Base-by-base conservation (phyloP, 37 sponge, comb jelly and placozoan species). In the Spongilla lacustris region DNA sequence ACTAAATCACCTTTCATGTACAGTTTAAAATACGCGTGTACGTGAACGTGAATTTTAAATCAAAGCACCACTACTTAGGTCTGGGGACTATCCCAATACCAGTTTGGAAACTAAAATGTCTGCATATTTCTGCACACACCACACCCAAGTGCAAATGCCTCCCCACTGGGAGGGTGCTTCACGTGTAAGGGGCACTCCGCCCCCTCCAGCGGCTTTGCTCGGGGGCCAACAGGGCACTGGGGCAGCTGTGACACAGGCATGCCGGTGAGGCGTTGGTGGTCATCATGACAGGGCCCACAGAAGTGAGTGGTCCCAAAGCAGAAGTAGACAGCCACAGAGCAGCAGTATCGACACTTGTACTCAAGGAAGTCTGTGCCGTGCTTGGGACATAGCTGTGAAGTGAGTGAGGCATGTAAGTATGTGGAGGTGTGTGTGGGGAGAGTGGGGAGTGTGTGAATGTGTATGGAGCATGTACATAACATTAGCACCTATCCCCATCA, bases 281-380 rank as follows among this genome's bases (percentile, higher is more conserved):
- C 98, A 75, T 98, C 94, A 66, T 98, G 98, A 78, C 98, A 98
- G 17, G 98, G 89, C 6, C 88, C 87, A 78, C 98, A 98, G 89
- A 98, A 98, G 85, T 98, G 98, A 67, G 98, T 98, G 69, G 98
- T 94, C 0, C 98, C 96, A 74, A 98, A 98, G 79, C 98, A 98
- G 90, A 94, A 98, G 84, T 91, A 98, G 73, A 96, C 93, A 36
- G 98, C 98, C 30, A 98, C 96, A 29, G 98, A 96, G 76, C 98
- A 98, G 84, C 98, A 98, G 85, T 96, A 98, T 67, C 96, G 94
- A 81, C 98, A 98, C 84, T 98, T 98, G 94, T 94, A 95, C 85
- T 97, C 96, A 33, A 95, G 89, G 78, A 93, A 98, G 41, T 98
- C 98, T 23, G 91, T 95, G 26, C 98, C 98, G 48, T 98, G 98